A percentile compares a stretch with the other conserved stretches of the same genome.
Conservation (phyloP, 1,140 invertebrate species). For the Diuraphis noxia region DNA sequence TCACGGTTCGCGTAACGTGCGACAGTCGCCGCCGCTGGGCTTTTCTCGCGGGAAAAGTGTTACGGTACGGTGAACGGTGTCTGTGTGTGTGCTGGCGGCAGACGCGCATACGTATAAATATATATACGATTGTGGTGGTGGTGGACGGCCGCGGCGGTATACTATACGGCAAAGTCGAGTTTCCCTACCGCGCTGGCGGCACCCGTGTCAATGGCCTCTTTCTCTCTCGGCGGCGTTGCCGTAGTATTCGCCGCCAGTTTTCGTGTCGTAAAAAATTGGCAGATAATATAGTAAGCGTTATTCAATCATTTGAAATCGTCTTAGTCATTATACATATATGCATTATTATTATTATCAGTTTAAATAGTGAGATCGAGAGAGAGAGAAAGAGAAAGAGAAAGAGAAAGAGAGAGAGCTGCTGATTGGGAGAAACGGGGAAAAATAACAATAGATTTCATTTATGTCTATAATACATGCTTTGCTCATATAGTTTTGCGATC, state of each 20-base stretch:
- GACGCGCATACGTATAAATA: background rate
- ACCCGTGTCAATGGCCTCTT: conserved; percentile 49
- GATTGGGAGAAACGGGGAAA: background rate
- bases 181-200: conserved; percentile 16
- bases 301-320: conserved; percentile 3
- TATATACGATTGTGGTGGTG: background rate
- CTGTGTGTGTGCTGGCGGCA: background rate
- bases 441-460: conserved; percentile 20
- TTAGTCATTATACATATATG: background rate
- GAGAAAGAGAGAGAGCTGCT: background rate
- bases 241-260: background rate
- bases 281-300: background rate
- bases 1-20: background rate
- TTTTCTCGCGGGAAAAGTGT: conserved; percentile 47
- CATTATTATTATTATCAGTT: background rate
- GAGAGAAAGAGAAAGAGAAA: background rate
- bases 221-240: conserved; percentile 19
- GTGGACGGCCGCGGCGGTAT: background rate
- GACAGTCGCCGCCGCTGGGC: conserved; percentile 26
- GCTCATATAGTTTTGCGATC: background rate
- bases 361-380: background rate
- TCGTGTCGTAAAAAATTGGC: conserved; percentile 9
- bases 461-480: background rate
- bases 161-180: conserved; percentile 29
- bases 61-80: conserved; percentile 15